Conservation (phyloP, 2,797 vertebrate genomes). For the Kryptopterus vitreolus region DNA sequence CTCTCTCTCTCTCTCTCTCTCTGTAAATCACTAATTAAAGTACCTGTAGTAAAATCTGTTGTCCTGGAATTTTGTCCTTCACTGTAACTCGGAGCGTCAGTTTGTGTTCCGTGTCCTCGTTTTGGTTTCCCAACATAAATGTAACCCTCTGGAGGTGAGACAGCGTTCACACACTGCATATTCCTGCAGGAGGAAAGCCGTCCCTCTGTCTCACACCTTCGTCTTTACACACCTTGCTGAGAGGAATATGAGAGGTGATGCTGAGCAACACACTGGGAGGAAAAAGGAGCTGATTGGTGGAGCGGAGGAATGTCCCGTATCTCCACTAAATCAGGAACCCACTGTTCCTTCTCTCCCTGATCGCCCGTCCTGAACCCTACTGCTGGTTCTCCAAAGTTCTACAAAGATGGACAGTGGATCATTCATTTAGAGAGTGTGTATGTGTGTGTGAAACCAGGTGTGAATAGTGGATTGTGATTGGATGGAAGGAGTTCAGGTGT, state of each 20-base stretch:
- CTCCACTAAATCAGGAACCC: too few species aligned
- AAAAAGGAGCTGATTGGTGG: too few species aligned
- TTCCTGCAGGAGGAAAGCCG: not conserved
- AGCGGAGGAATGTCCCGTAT: too few species aligned
- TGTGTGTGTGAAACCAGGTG: too few species aligned
- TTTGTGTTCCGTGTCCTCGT: not conserved
- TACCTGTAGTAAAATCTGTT: not conserved
- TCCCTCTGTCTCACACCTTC: not conserved
- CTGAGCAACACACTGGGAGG: not conserved
- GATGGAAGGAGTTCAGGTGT: too few species aligned
- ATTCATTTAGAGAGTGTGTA: too few species aligned
- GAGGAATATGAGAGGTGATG: not conserved
- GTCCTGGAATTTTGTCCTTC: not conserved
- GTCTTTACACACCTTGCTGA: not conserved
- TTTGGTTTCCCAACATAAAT: not conserved
- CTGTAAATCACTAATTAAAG: not conserved
- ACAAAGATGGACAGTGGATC: too few species aligned
- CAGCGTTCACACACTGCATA: not conserved
- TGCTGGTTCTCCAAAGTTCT: too few species aligned
- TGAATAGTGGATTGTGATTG: too few species aligned
- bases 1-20: not conserved
- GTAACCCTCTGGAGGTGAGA: not conserved
- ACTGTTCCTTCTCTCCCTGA: too few species aligned
- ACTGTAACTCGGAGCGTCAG: not conserved
- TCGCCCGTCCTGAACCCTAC: too few species aligned